Evolutionary conservation across 2,888 invertebrate species (phyloP).

Genomic region (Drosophila mimica): DNA sequence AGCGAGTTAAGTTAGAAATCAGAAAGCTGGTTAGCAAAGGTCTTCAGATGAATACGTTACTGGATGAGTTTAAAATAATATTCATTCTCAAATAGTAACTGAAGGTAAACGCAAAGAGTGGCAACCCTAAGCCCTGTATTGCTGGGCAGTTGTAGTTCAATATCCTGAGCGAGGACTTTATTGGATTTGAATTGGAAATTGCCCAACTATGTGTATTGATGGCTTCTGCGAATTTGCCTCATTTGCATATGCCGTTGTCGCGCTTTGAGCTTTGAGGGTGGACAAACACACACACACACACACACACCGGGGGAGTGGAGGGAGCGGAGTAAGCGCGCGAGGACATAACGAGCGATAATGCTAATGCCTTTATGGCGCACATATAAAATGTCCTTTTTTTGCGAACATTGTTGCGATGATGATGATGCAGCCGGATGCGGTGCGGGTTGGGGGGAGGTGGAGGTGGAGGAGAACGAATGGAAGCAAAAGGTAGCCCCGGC

Average conservation of each 20-base stretch:
- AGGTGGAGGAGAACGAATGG: background rate
- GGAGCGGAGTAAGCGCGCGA: conserved; percentile 33
- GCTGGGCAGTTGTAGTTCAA: conserved; percentile 57
- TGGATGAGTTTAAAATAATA: conserved; percentile 4
- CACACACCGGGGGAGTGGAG: background rate
- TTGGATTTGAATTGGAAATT: conserved; percentile 75
- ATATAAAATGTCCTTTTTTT: conserved; percentile 79
- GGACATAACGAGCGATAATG: conserved; percentile 82
- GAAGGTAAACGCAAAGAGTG: conserved; percentile 6
- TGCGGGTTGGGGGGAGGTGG: background rate
- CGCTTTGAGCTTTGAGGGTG: conserved; percentile 55
- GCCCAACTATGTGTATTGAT: conserved; percentile 71
- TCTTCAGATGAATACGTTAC: background rate
- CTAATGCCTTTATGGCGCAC: conserved; percentile 81
- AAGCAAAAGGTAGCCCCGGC: conserved; percentile 42
- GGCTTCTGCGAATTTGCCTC: conserved; percentile 64
- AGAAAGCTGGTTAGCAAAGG: background rate
- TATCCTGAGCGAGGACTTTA: conserved; percentile 54
- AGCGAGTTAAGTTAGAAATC: background rate
- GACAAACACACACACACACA: conserved; percentile 43
- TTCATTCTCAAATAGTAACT: background rate
- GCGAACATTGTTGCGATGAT: conserved; percentile 74
- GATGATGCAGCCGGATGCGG: conserved; percentile 50
- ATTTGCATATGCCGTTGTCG: conserved; percentile 73
- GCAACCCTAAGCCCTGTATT: conserved; percentile 27